phyloP scores from a whole-genome alignment of 2,888 invertebrate genomes.

The Sphaeridia pumilis region DNA sequence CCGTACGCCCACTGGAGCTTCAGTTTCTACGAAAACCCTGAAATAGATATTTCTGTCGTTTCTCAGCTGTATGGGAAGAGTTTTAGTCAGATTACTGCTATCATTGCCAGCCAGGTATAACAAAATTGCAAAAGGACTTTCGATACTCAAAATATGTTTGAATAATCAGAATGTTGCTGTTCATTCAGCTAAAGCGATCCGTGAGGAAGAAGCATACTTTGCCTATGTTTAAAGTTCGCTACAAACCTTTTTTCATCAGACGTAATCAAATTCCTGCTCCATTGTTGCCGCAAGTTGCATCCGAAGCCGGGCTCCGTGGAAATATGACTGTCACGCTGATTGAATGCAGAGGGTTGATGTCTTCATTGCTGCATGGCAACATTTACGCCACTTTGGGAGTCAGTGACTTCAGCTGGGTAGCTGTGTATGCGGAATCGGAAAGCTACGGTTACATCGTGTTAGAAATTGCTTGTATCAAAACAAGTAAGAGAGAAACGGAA shows the following conservation, averaged over 20 bases:
- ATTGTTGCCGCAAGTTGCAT: constrained; percentile 27
- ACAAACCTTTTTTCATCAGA: constrained; percentile 71
- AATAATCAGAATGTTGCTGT: not conserved
- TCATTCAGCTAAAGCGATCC: constrained; percentile 64
- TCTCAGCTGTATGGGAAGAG: constrained; percentile 88
- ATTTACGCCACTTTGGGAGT: constrained; percentile 49
- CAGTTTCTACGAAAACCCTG: constrained; percentile 76
- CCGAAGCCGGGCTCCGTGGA: constrained; percentile 44
- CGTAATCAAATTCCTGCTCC: constrained; percentile 32
- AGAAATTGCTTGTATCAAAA: constrained; percentile 33
- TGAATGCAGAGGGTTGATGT: constrained; percentile 58
- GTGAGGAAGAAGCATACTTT: constrained; percentile 85
- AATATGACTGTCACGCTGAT: constrained; percentile 63
- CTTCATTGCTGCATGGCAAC: constrained; percentile 41
- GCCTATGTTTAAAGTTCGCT: constrained; percentile 59
- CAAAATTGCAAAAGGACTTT: too few species aligned
- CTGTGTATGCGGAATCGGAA: constrained; percentile 19
- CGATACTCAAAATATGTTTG: too few species aligned
- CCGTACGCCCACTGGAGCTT: constrained; percentile 95
- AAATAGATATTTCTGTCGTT: constrained; percentile 73
- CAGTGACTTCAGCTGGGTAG: constrained; percentile 41
- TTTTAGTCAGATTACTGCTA: constrained; percentile 76
- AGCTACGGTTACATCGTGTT: constrained; percentile 23
- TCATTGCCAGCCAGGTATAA: constrained; percentile 61
- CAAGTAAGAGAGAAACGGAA: constrained; percentile 26